Conservation (phyloP, 2,113 vertebrate genomes). For the Phainopepla nitens region DNA sequence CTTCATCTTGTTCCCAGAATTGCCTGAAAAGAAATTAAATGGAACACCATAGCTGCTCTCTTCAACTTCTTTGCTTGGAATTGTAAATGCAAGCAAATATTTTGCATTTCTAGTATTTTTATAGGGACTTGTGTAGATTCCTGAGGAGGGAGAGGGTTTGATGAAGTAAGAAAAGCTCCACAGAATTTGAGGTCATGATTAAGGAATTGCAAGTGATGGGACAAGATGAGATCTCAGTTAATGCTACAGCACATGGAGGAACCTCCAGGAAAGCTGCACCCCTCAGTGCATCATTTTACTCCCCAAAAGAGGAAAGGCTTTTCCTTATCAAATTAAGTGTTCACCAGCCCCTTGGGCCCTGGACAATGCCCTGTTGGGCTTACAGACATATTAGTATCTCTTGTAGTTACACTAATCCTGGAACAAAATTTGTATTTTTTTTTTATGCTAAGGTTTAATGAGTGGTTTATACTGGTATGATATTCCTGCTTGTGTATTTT, state of each 20-base stretch:
- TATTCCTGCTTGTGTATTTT: neutral
- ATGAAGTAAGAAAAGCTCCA: neutral
- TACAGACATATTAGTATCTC: neutral
- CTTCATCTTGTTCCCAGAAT: neutral
- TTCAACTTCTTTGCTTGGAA: neutral
- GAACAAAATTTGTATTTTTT: neutral
- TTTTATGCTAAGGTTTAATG: neutral
- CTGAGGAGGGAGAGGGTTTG: neutral
- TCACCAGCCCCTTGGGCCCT: neutral
- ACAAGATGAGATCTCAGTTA: neutral
- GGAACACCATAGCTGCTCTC: neutral
- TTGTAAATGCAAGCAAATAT: neutral
- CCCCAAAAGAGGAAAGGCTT: neutral
- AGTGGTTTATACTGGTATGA: neutral
- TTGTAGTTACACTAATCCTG: neutral
- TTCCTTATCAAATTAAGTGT: neutral
- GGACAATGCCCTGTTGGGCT: neutral
- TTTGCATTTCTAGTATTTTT: neutral
- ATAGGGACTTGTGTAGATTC: neutral
- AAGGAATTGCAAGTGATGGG: neutral
- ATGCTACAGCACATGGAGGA: neutral
- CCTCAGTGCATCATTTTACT: neutral
- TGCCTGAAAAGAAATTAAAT: neutral
- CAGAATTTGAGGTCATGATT: neutral
- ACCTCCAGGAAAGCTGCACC: neutral